phyloP scores from a whole-genome alignment of 2,113 vertebrate genomes.

The Paratilapia polleni region DNA sequence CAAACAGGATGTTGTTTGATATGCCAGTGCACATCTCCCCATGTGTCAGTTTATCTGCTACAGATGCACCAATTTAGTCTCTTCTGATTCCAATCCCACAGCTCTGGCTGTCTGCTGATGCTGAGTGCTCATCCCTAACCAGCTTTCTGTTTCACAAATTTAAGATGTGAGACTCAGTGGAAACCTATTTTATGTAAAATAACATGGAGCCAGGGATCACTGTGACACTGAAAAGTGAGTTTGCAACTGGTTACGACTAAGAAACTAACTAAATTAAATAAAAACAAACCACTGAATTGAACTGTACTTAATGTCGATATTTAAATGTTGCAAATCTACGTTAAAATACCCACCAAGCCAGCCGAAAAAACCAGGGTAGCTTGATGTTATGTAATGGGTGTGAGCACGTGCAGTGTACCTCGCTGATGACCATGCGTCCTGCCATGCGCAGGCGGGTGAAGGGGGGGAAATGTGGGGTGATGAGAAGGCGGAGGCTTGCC shows the following conservation, averaged over 20 bases:
- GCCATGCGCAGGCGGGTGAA: conserved; percentile 74
- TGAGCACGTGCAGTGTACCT: conserved; percentile 66
- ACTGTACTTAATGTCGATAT: background rate
- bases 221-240: background rate
- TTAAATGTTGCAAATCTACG: background rate
- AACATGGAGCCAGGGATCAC: background rate
- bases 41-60: background rate
- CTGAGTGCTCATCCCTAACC: background rate
- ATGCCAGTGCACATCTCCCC: background rate
- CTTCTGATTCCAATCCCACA: background rate
- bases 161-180: background rate
- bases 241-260: background rate
- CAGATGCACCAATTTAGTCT: background rate
- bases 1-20: conserved; percentile 9
- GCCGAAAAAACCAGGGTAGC: background rate
- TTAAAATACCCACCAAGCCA: conserved; percentile 24
- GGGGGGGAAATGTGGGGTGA: conserved; percentile 75
- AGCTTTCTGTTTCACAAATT: background rate
- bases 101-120: background rate
- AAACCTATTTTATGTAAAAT: background rate
- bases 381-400: conserved; percentile 13
- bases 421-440: conserved; percentile 76
- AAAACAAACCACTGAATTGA: background rate
- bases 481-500: conserved; percentile 81
- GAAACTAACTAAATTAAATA: background rate